Evolutionary conservation across 2,797 vertebrate genomes (phyloP).

Genomic region (Clarias pachynema): DNA sequence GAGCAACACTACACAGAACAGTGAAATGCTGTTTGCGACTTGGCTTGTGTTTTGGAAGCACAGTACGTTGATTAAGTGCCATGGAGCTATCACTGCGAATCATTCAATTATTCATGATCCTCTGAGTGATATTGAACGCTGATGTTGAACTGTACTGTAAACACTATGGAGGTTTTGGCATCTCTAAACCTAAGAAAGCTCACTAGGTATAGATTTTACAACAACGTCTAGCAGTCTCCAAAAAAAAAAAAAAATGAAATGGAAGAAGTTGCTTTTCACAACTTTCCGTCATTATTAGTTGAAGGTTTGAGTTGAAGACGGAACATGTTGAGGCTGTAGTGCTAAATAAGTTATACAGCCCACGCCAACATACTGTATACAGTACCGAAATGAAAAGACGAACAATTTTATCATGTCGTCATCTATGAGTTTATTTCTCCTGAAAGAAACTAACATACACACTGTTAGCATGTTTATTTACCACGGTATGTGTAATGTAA

Average conservation of each 20-base stretch:
- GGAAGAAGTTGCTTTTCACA: not conserved
- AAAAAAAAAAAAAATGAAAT: not conserved
- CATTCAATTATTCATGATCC: not conserved
- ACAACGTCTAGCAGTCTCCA: not conserved
- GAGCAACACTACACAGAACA: not conserved
- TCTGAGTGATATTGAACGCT: not conserved
- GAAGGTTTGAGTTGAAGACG: not conserved
- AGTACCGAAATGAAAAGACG: too few relatives aligned
- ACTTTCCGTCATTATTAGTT: not conserved
- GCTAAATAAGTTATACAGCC: too few relatives aligned
- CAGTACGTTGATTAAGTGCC: not conserved
- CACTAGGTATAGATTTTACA: not conserved
- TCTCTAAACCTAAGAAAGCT: not conserved
- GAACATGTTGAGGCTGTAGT: not conserved
- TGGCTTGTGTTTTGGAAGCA: not conserved
- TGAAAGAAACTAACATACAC: too few relatives aligned
- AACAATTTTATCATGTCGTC: too few relatives aligned
- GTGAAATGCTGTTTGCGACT: not conserved
- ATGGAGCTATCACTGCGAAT: not conserved
- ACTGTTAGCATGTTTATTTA: too few relatives aligned
- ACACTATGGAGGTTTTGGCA: not conserved
- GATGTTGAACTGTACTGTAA: too few relatives aligned
- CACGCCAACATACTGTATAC: too few relatives aligned
- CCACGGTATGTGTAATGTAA: too few relatives aligned
- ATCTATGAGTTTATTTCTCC: too few relatives aligned